Base-by-base conservation (phyloP, 1,140 invertebrate genomes). In the Sarcophaga peregrina region DNA sequence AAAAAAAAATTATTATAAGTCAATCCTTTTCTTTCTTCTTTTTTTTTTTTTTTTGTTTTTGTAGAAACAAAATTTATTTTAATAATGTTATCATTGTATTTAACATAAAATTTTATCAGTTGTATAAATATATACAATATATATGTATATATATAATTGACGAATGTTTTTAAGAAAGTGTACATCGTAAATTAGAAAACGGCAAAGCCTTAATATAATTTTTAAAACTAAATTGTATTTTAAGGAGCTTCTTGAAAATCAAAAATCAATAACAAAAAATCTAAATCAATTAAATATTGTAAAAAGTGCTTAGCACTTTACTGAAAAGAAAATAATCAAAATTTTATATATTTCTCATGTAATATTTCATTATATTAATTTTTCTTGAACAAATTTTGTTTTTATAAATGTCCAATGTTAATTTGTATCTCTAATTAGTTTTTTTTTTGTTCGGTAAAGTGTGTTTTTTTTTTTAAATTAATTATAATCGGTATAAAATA, bases 61-160 rank as follows among this genome's bases (percentile, higher is more conserved):
- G 58, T 62, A 68, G 20, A 68, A 68, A 68, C 9, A 9, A 68
- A 68, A 20, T 20, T 68, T 58, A 58, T 58, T 58, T 58, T 58
- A 58, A 68, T 68, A 37, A 17, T 68, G 62, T 68, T 20, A 17
- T 68, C 62, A 68, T 25, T 25, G 62, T 58, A 15, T 68, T 20
- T 68, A 68, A 68, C 62, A 68, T n/a, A 68, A 68, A 68, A n/a
- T 8, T 20, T 68, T 58, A 58, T 58, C 54, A 68, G 17, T 68
- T 68, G 62, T 68, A 68, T 68, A 68, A 37, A 4, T 68, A 68
- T 17, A 20, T 58, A 58, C n/a, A 25, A 68, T 68, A 37, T 37
- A 37, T 37, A 37, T 37, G 25, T 37, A 37, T 37, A 37, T 37
- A 37, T 68, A 68, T 8, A 25, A 25, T 9, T 20, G n/a, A 25